These are phyloP conservation scores for Himalopsyche anomala DNA, from an alignment of 2,888 invertebrate genomes.

Conservation along the genomic window DNA sequence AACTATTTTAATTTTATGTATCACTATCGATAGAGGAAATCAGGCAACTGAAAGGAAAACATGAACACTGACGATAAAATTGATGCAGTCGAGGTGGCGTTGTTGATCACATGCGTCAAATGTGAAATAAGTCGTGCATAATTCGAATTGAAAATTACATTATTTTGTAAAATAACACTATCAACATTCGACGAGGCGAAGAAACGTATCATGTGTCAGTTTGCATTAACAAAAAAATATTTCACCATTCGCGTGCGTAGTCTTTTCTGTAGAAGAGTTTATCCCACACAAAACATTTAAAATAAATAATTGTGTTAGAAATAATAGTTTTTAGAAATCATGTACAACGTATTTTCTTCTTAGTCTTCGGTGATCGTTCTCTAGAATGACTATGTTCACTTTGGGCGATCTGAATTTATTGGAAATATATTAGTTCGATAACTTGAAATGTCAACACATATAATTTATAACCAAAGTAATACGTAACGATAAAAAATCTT, in stretches of 20 bases:
- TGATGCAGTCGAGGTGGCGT: neutral
- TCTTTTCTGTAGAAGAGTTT: neutral
- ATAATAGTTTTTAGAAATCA: too few relatives aligned
- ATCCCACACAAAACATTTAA: neutral
- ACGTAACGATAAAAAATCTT: too few relatives aligned
- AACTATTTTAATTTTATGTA: neutral
- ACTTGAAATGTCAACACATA: too few relatives aligned
- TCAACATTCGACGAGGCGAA: conserved; percentile 12
- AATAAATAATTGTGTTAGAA: too few relatives aligned
- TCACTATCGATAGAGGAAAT: neutral
- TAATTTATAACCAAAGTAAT: too few relatives aligned
- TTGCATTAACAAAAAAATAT: neutral
- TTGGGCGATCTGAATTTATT: too few relatives aligned
- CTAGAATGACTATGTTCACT: too few relatives aligned
- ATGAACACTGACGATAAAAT: neutral
- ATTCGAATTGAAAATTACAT: conserved; percentile 41
- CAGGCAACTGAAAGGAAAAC: neutral
- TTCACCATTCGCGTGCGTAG: conserved; percentile 1
- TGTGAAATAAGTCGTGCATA: conserved; percentile 44
- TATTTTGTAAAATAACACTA: conserved; percentile 37
- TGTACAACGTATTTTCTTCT: too few relatives aligned
- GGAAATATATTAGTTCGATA: too few relatives aligned
- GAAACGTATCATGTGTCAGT: conserved; percentile 16
- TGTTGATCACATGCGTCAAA: conserved; percentile 28
- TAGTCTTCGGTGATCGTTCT: too few relatives aligned